Conservation (phyloP, 2,888 invertebrate species). For the Pinctada fucata region DNA sequence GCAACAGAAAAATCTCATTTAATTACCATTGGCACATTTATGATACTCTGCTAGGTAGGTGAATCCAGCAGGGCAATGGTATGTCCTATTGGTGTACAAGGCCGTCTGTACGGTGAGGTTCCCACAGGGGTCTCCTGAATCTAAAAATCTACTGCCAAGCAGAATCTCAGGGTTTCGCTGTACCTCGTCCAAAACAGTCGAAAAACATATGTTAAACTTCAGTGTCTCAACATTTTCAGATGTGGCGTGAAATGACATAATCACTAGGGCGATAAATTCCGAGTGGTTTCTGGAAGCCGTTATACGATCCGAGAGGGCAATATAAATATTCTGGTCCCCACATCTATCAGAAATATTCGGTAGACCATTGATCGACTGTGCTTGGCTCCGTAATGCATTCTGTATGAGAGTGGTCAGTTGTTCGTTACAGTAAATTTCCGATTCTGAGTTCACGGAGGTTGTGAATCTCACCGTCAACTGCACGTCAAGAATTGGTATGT, state of each 20-base stretch:
- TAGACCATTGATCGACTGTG: background rate
- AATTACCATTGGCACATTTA: background rate
- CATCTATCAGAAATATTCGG: background rate
- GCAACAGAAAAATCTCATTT: background rate
- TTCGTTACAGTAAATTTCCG: background rate
- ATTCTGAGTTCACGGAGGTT: background rate
- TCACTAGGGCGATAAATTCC: background rate
- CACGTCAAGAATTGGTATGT: background rate
- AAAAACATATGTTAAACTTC: background rate
- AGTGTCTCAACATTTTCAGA: background rate
- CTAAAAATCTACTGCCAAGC: background rate
- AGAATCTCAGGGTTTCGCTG: background rate
- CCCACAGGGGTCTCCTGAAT: background rate
- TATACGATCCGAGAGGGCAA: background rate
- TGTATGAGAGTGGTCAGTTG: background rate
- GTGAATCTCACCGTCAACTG: background rate
- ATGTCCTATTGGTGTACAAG: background rate
- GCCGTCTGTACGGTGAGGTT: background rate
- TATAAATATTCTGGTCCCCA: background rate
- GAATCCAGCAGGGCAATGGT: background rate
- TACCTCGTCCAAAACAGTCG: background rate
- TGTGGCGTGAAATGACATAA: background rate
- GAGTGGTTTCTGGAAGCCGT: background rate
- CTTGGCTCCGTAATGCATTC: background rate
- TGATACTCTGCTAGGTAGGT: background rate